These are phyloP conservation scores for Xiphophorus hellerii DNA, from an alignment of 2,113 vertebrate genomes.

Conservation along the genomic window DNA sequence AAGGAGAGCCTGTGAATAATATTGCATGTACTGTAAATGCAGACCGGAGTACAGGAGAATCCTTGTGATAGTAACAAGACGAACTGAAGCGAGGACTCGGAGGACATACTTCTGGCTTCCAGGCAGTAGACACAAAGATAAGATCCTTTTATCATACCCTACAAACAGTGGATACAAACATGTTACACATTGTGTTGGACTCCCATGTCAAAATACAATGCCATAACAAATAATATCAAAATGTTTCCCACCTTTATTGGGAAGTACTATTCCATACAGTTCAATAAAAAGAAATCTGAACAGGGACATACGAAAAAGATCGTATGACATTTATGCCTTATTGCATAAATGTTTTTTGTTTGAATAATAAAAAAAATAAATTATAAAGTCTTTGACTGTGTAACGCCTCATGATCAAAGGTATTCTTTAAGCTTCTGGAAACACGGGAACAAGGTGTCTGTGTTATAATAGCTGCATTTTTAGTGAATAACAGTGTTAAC, in stretches of 20 bases:
- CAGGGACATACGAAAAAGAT: too few species aligned
- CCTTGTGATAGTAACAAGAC: neutral
- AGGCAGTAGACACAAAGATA: conserved; percentile 7
- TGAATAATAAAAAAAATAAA: neutral
- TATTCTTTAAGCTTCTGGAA: neutral
- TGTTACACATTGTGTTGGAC: neutral
- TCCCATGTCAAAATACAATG: neutral
- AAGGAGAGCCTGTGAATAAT: conserved; percentile 16
- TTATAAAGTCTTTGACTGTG: neutral
- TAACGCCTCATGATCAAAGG: neutral
- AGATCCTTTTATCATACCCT: conserved; percentile 12
- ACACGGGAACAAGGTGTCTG: neutral
- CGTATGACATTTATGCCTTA: neutral
- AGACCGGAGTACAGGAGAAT: conserved; percentile 9
- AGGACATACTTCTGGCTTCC: conserved; percentile 28
- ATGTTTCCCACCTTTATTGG: neutral
- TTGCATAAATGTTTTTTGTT: neutral
- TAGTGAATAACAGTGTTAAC: neutral
- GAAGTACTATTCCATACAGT: neutral
- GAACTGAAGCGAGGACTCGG: neutral
- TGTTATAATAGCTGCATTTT: neutral
- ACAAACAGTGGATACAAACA: neutral
- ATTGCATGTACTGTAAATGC: conserved; percentile 9
- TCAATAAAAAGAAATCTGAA: neutral
- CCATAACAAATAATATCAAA: neutral